Evolutionary conservation across 1,140 invertebrate species (phyloP), one percentile per base, ranked within the genome.

Genomic region (Eueides isabella): DNA sequence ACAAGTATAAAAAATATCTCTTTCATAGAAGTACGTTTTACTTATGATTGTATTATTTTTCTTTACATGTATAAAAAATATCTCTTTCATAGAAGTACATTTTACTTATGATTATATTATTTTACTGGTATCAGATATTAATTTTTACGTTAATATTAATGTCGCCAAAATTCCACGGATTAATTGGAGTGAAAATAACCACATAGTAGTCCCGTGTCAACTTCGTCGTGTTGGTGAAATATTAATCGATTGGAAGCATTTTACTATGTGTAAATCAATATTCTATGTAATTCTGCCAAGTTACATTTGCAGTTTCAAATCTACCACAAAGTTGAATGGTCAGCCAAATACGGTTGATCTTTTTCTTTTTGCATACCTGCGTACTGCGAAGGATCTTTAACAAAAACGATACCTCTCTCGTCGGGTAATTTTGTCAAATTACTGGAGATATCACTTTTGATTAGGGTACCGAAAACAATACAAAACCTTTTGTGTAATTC

Each of bases 401-500:
- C 64, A 79, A 79, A 81, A 77, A 77, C 75, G 67, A 75, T 72
- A 70, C 68, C 74, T 73, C 77, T 78, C 75, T 89, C 88, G 85
- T 84, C 83, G 80, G 79, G 80, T 86, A 84, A 87, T 87, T 90
- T 87, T 82, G 82, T 87, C 84, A 90, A 90, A 83, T 91, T 84
- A 84, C 81, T 77, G 74, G 80, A 86, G 84, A 87, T 90, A 90
- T 88, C 86, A 80, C 76, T 87, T 91, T 91, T 90, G 85, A 88
- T 88, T 90, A 87, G 85, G 83, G 87, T 80, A 86, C 82, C 77
- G 85, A 91, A 89, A 91, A 87, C 87, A 88, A 89, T 90, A 83
- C 85, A 83, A 84, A 82, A 87, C 88, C 89, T 90, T 91, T 92
- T 92, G 84, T 91, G 91, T 90, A 93, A 93, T 74, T 70, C 69